Evolutionary conservation across 2,888 invertebrate genomes (phyloP).

Genomic region (Limnephilus lunatus): DNA sequence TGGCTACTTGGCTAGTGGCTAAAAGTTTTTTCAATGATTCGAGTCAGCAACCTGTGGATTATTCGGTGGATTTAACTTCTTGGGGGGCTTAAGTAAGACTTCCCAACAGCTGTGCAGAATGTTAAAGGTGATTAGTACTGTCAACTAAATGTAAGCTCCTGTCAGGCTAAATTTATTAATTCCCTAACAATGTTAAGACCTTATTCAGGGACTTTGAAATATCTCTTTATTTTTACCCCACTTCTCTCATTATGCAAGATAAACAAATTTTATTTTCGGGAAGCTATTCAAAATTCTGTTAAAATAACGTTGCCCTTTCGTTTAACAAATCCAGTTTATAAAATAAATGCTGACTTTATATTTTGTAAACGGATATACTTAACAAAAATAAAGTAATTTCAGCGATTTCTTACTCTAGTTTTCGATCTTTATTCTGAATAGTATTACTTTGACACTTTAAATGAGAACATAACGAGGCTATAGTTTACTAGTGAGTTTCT

Average conservation of each 20-base stretch:
- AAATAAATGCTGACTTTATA: not conserved
- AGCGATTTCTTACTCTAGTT: not conserved
- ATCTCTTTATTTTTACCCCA: not conserved
- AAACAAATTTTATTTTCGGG: not conserved
- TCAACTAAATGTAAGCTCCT: conserved; percentile 47
- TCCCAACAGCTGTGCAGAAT: conserved; percentile 48
- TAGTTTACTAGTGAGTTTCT: too few species aligned
- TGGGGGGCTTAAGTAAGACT: conserved; percentile 40
- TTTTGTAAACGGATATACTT: not conserved
- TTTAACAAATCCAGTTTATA: not conserved
- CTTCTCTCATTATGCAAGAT: not conserved
- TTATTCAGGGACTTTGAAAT: not conserved
- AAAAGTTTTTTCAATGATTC: conserved; percentile 51
- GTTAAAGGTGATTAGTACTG: conserved; percentile 53
- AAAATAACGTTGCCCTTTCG: not conserved
- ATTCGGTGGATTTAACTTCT: conserved; percentile 54
- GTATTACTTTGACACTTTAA: too few species aligned
- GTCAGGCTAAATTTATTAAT: conserved; percentile 45
- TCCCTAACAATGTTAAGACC: conserved; percentile 42
- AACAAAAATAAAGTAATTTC: not conserved
- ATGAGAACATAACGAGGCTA: not conserved
- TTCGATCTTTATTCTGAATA: not conserved
- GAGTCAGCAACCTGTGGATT: conserved; percentile 58
- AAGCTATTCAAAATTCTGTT: not conserved
- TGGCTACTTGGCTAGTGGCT: not conserved